Conservation (phyloP, 2,797 vertebrate genomes). For the Falco biarmicus region DNA sequence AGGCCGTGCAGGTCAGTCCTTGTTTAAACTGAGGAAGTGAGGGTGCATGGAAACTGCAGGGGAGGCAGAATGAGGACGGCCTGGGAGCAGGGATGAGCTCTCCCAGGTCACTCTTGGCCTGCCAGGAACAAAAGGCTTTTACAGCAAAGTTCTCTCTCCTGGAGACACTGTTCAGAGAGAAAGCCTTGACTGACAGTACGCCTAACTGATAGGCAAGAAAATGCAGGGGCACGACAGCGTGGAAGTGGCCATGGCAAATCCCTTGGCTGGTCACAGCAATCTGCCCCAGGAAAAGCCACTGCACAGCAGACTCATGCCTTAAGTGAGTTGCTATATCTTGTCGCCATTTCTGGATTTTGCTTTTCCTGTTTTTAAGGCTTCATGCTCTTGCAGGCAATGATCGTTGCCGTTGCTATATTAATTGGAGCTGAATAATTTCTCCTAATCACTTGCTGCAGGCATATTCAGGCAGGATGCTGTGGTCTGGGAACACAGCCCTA, state of each 20-base stretch:
- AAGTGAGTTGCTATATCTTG: neutral
- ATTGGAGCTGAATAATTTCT: neutral
- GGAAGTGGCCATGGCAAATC: neutral
- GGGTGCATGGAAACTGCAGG: neutral
- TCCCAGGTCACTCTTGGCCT: neutral
- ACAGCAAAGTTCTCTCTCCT: neutral
- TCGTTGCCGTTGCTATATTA: neutral
- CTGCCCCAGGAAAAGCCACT: neutral
- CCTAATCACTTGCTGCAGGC: neutral
- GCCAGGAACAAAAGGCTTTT: neutral
- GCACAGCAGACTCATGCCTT: fast-evolving
- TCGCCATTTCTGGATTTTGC: neutral
- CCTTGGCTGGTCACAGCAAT: neutral
- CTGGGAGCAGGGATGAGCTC: neutral
- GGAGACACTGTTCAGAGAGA: neutral
- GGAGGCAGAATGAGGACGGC: neutral
- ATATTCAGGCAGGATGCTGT: neutral
- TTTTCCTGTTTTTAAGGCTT: neutral
- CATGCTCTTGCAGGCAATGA: neutral
- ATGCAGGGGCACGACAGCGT: neutral
- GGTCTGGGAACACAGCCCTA: neutral
- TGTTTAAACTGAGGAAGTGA: neutral
- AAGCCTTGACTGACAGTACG: neutral
- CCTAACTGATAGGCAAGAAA: neutral
- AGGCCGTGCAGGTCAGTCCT: neutral